Percentiles rank a stretch among this genome's conserved stretches.
These are phyloP conservation scores for Hycleus phaleratus DNA, from an alignment of 1,140 invertebrate species.

Conservation along the genomic window DNA sequence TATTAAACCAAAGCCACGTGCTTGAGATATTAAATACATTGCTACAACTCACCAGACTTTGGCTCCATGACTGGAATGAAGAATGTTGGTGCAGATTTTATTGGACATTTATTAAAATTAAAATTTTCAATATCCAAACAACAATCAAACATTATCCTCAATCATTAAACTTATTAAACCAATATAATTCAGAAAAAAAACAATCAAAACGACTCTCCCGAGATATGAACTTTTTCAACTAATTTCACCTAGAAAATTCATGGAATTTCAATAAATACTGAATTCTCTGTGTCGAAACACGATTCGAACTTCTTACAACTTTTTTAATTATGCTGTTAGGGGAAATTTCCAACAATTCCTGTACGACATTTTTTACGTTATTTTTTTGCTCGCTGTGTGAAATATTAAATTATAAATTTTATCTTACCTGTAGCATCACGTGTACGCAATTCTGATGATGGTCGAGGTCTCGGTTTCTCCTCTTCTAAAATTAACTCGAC, in stretches of 20 bases:
- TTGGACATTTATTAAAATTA: background rate
- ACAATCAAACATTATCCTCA: no score
- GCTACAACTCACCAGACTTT: constrained; percentile 41
- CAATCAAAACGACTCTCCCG: no score
- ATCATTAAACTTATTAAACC: no score
- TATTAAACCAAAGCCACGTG: constrained; percentile 26
- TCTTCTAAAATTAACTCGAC: constrained; percentile 25
- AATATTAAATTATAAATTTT: background rate
- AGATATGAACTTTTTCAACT: no score
- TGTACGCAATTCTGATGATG: constrained; percentile 28
- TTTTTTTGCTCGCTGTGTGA: background rate
- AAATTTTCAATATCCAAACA: background rate
- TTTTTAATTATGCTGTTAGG: no score
- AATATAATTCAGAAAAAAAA: no score
- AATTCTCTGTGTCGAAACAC: no score
- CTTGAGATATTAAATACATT: constrained; percentile 34
- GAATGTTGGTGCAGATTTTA: no score
- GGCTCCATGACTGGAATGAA: no score
- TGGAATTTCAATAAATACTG: no score
- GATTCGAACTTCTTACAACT: no score
- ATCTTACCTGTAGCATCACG: constrained; percentile 18
- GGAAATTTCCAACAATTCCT: background rate
- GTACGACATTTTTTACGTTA: background rate
- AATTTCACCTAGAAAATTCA: no score
- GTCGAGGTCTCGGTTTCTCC: constrained; percentile 26